Base-by-base conservation (phyloP, 2,113 vertebrate genomes). In the Hoplias malabaricus region DNA sequence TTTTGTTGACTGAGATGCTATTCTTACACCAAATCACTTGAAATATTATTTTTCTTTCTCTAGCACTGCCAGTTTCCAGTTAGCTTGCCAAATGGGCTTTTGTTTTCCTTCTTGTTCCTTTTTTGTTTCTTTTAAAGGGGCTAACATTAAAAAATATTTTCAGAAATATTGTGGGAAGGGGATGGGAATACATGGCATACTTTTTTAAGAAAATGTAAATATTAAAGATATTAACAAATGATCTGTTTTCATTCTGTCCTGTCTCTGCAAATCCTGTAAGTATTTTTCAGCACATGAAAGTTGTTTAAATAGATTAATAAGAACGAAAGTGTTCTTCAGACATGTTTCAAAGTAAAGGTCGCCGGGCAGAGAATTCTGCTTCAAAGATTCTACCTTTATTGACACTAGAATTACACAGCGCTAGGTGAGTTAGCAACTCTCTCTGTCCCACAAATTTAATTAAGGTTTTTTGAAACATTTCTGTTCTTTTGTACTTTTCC, bases 21-120 rank as follows among this genome's bases (percentile, higher is more conserved):
- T 92, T 92, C 89, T 89, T 92, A 91, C 87, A 89, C 84, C 88
- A 90, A 90, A 89, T 88, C 87, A 89, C 87, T 86, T 88, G 85
- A 90, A 87, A 83, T 90, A 78, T 92, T 94, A 90, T 94, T 93
- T 94, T 93, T 94, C 89, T 92, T 87, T 93, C 93, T 91, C 87
- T 90, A 94, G 84, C 93, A 96, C 94, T 96, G 95, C 95, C 95
- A 94, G 91, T 86, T 92, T 93, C 84, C 89, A 92, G 92, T 92
- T 87, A 88, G 94, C 92, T 97, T 97, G 96, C 95, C 95, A 95
- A 95, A 91, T 90, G 84, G 90, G 89, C 95, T 93, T 94, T 94
- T 95, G 96, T 97, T 95, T 97, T 97, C 94, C 93, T 92, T 94
- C 94, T 92, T 79, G 70, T 73, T 84, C 84, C 80, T 97, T 96